Evolutionary conservation across 2,888 invertebrate genomes (phyloP).

Genomic region (Coelogynopora nodosa): DNA sequence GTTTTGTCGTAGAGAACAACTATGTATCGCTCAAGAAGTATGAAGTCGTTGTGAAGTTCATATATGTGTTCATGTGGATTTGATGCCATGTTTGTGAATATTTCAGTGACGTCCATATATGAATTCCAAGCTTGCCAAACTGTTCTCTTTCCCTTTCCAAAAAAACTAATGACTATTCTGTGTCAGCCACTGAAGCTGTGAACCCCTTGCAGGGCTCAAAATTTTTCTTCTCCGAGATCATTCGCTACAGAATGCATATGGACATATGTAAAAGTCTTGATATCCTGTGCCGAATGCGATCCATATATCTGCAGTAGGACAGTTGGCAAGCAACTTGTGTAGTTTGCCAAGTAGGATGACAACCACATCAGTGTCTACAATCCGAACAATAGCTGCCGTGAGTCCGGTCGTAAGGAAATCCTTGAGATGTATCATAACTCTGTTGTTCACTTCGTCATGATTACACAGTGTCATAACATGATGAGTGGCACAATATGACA

Average conservation of each 20-base stretch:
- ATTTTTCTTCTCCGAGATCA: not conserved
- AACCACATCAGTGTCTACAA: not conserved
- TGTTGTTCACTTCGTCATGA: not conserved
- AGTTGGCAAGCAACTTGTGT: not conserved
- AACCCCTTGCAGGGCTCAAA: not conserved
- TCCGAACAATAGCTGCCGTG: not conserved
- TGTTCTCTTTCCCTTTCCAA: not conserved
- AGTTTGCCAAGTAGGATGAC: not conserved
- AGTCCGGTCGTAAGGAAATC: not conserved
- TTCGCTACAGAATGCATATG: not conserved
- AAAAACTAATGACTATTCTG: not conserved
- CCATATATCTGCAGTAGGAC: not conserved
- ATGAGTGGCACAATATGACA: slow-evolving; percentile 24
- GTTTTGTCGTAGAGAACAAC: not conserved
- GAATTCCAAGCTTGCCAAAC: not conserved
- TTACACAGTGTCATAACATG: not conserved
- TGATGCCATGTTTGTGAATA: not conserved
- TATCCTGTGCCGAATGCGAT: not conserved
- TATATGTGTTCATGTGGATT: not conserved
- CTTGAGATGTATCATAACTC: not conserved
- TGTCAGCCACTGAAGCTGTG: not conserved
- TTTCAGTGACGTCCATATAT: not conserved
- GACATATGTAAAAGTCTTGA: not conserved
- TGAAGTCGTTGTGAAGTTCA: not conserved
- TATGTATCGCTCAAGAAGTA: not conserved